Evolutionary conservation across 2,113 vertebrate species (phyloP).

Genomic region (Bos taurus): ARS-UCD2.0 NC_037338.1:25623501-25624000

Average conservation of each 20-base stretch:
- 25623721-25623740: not conserved
- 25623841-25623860: not conserved
- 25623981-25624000: not conserved
- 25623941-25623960: not conserved
- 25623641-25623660: not conserved
- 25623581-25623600: not conserved
- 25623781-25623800: not conserved
- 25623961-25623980: not conserved
- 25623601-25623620: not conserved
- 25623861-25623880: not conserved
- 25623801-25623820: not conserved
- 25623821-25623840: not conserved
- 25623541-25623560: not conserved
- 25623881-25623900: not conserved
- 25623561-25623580: not conserved
- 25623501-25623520: not conserved
- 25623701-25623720: not conserved
- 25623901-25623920: not conserved
- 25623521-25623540: slow-evolving; percentile 6
- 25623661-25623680: not conserved
- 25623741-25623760: not conserved
- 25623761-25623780: not conserved
- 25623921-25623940: not conserved
- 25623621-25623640: not conserved
- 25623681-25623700: not conserved